These are phyloP conservation scores for Rhodophaea formosa DNA, from an alignment of 2,888 invertebrate genomes.

Conservation along the genomic window DNA sequence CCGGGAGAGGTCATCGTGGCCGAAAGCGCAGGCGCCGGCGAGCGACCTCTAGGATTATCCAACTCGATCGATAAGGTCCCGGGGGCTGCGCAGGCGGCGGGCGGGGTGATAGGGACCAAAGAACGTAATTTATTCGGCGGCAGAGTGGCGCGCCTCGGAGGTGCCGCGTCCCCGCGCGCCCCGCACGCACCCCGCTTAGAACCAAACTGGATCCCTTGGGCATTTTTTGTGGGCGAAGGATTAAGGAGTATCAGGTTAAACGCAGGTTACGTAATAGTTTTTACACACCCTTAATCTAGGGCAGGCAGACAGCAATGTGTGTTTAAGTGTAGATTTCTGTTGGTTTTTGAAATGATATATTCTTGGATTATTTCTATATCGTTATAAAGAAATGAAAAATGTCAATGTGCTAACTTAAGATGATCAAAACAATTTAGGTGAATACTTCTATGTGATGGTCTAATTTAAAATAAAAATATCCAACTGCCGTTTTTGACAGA, in stretches of 20 bases:
- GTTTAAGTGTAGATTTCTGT: conserved; percentile 27
- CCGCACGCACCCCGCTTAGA: conserved; percentile 42
- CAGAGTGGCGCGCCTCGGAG: conserved; percentile 74
- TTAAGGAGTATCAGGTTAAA: conserved; percentile 73
- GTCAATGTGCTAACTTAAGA: no score
- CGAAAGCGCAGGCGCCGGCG: conserved; percentile 53
- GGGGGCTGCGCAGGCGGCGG: conserved; percentile 38
- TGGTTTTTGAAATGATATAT: conserved; percentile 26
- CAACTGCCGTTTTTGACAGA: no score
- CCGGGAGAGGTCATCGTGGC: conserved; percentile 56
- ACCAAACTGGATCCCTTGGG: conserved; percentile 56
- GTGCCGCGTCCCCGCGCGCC: conserved; percentile 55
- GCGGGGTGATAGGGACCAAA: conserved; percentile 50
- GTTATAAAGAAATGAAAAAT: no score
- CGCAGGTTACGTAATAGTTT: conserved; percentile 74
- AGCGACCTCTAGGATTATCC: conserved; percentile 75
- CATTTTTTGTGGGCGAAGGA: conserved; percentile 62
- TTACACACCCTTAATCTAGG: conserved; percentile 70
- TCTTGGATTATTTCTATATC: neutral
- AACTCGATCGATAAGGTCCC: conserved; percentile 67
- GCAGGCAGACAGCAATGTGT: conserved; percentile 30
- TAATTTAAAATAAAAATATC: no score
- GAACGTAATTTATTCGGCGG: conserved; percentile 79
- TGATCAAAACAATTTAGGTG: no score
- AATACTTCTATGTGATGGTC: no score